phyloP scores from a whole-genome alignment of 1,140 invertebrate species.

The Cataglyphis hispanica region DNA sequence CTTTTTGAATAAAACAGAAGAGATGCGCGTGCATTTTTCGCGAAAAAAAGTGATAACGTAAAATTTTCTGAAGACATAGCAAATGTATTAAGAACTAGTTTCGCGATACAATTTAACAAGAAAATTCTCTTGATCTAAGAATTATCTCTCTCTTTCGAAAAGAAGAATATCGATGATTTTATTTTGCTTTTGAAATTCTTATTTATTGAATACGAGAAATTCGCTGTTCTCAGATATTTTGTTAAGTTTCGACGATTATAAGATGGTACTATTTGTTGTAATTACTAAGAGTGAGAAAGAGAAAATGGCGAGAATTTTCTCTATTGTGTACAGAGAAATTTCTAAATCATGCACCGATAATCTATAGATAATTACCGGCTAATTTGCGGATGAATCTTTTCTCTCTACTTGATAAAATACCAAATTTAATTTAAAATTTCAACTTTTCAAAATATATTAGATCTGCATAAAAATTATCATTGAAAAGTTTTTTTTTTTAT shows the following conservation, averaged over 20 bases:
- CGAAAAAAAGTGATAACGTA: neutral
- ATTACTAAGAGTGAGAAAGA: constrained; percentile 3
- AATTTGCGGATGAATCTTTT: neutral
- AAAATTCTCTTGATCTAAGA: neutral
- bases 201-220: neutral
- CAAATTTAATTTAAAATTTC: neutral
- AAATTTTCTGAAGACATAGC: neutral
- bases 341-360: constrained; percentile 14
- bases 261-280: constrained; percentile 25
- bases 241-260: constrained; percentile 48
- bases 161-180: neutral
- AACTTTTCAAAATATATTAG: neutral
- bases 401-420: neutral
- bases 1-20: neutral
- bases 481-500: constrained; percentile 3
- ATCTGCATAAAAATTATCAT: too few species aligned
- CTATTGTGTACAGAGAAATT: constrained; percentile 38
- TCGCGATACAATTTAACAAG: too few species aligned
- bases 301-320: neutral
- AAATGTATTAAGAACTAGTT: neutral
- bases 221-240: constrained; percentile 25
- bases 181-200: constrained; percentile 32
- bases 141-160: neutral
- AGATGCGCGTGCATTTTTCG: neutral
- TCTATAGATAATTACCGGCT: constrained; percentile 18